A percentile compares a stretch with the other conserved stretches of the same genome.
Evolutionary conservation across 1,140 invertebrate genomes (phyloP).

Genomic region (Bicyclus anynana): DNA sequence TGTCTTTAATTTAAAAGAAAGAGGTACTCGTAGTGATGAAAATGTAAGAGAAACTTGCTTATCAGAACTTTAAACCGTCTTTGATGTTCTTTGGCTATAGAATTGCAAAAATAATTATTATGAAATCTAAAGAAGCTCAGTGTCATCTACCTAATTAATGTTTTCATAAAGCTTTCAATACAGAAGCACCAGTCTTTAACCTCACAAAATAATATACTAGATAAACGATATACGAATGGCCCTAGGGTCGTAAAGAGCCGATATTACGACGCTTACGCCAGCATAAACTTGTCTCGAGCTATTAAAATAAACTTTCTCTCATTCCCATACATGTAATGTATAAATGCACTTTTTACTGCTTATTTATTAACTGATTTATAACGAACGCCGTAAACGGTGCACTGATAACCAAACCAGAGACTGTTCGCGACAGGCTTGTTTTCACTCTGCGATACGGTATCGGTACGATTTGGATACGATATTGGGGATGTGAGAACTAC

Average conservation of each 20-base stretch:
- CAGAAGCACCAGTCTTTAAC: background rate
- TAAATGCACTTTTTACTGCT: constrained; percentile 4
- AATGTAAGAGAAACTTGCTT: too few species aligned
- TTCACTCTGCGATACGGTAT: background rate
- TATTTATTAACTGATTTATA: constrained; percentile 13
- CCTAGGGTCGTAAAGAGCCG: background rate
- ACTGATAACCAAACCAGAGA: constrained; percentile 4
- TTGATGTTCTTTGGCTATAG: too few species aligned
- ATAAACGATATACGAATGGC: background rate
- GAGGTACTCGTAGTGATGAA: too few species aligned
- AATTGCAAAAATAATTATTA: too few species aligned
- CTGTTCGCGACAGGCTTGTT: background rate
- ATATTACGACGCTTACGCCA: background rate
- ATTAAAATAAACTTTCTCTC: constrained; percentile 5
- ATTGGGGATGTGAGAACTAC: too few species aligned
- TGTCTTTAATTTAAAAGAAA: too few species aligned
- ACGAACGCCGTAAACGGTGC: constrained; percentile 2
- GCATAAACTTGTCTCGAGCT: background rate
- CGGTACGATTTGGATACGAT: background rate
- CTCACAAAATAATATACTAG: background rate
- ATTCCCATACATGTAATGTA: constrained; percentile 1
- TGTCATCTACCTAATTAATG: background rate
- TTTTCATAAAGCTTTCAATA: background rate
- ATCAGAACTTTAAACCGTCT: too few species aligned
- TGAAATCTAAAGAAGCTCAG: too few species aligned